Evolutionary conservation across 2,113 vertebrate species (phyloP).

Genomic region (Oryzias melastigma): DNA sequence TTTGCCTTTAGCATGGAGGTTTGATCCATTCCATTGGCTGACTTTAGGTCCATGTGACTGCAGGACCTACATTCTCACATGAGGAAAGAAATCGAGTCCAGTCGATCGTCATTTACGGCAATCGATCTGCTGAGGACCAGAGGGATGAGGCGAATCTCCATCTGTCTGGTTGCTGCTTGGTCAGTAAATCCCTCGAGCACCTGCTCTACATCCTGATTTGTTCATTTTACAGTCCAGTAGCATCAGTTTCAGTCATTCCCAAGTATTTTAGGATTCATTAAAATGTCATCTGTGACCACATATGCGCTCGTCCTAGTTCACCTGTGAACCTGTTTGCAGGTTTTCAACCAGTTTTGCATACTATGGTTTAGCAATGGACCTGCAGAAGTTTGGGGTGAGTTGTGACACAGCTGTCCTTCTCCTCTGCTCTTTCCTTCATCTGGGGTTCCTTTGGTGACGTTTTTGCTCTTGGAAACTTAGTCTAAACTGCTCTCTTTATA

Average conservation of each 20-base stretch:
- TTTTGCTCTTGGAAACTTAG: background rate
- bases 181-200: slow-evolving; percentile 38
- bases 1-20: background rate
- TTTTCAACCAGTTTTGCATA: slow-evolving; percentile 91
- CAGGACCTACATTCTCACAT: slow-evolving; percentile 81
- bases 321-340: slow-evolving; percentile 46
- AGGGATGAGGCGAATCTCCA: slow-evolving; percentile 74
- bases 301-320: background rate
- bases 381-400: slow-evolving; percentile 88
- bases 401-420: background rate
- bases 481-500: slow-evolving; percentile 7
- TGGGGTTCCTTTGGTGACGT: background rate
- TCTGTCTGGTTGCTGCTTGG: slow-evolving; percentile 76
- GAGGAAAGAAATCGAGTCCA: slow-evolving; percentile 74
- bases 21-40: background rate
- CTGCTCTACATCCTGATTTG: background rate
- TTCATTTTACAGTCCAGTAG: background rate
- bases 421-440: background rate
- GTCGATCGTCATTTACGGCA: slow-evolving; percentile 1
- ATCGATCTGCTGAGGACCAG: slow-evolving; percentile 74
- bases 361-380: slow-evolving; percentile 90
- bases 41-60: slow-evolving; percentile 17
- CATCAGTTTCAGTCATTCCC: background rate
- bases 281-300: too few relatives aligned
- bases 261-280: too few relatives aligned